A percentile compares a stretch with the other conserved stretches of the same genome.
These are phyloP conservation scores for Euglossa dilemma DNA, from an alignment of 1,140 invertebrate species.

Conservation along the genomic window DNA sequence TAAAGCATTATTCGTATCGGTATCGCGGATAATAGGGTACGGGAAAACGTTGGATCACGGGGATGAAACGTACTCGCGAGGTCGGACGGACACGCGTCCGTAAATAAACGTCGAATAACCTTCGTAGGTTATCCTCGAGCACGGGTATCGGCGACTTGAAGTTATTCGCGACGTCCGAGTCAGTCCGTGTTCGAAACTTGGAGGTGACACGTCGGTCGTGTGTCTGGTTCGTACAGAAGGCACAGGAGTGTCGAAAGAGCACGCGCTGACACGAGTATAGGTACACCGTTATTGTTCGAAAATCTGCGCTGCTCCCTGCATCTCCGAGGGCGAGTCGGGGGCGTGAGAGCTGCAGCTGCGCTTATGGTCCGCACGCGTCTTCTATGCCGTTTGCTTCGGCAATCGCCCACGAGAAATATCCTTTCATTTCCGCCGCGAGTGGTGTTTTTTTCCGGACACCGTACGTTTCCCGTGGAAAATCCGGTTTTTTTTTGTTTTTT, in stretches of 20 bases:
- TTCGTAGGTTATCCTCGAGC: not conserved
- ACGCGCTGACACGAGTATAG: slow-evolving; percentile 6
- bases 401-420: not conserved
- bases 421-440: not conserved
- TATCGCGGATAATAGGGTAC: too few species aligned
- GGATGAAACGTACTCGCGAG: too few species aligned
- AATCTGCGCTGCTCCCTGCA: slow-evolving; percentile 68
- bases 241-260: not conserved
- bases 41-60: too few species aligned
- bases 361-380: slow-evolving; percentile 68
- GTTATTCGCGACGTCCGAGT: not conserved
- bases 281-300: slow-evolving; percentile 49
- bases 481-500: not conserved
- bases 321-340: slow-evolving; percentile 74
- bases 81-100: not conserved
- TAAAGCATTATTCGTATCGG: too few species aligned
- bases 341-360: slow-evolving; percentile 76
- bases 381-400: slow-evolving; percentile 25
- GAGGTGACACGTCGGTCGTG: not conserved
- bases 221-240: not conserved
- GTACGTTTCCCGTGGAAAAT: not conserved
- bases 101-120: not conserved
- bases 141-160: not conserved
- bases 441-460: not conserved
- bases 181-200: not conserved